Base-by-base conservation (phyloP, 2,888 invertebrate species). In the Hyppa rectilinea region DNA sequence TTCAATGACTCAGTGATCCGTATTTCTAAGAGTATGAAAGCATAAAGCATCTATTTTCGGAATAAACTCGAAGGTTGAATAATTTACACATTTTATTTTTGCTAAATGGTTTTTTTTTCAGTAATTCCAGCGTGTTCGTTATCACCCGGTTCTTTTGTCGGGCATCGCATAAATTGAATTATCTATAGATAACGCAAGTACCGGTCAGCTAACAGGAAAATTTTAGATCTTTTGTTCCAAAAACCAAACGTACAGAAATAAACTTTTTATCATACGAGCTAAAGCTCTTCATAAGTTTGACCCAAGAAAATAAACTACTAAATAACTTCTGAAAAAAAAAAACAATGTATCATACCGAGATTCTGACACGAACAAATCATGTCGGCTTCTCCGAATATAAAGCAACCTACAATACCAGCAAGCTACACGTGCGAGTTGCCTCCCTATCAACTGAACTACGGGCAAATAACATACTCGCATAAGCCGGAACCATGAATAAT, bases 401-500 rank as follows among this genome's bases (percentile, higher is more conserved):
- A 76, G 38, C n/a, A 43, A 29, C 59, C 26, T 26, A 56, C 47
- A 69, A 47, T 62, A 52, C 31, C 58, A 59, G 38, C 14, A 26
- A 47, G 12, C 34, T 36, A 47, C 38, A 45, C 59, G 58, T 38
- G 50, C 60, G 36, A 53, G 55, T 56, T 49, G 49, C 47, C 49
- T 45, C 50, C 50, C 12, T 36, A 49, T 62, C 29, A 60, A 45
- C 29, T 20, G 40, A 63, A 62, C 71, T 68, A 66, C 73, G 56
- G 73, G 76, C 83, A 78, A 83, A 86, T 84, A 83, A 81, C 83
- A 84, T 83, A 81, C 59, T 71, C 12, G 45, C 43, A 40, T 84
- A 83, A 85, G 81, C 76, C 78, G 86, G 83, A 86, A 80, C 80
- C 77, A 84, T 89, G 90, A 89, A 91, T 91, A 89, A 91, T 90